These are phyloP conservation scores for Nilaparvata lugens DNA, from an alignment of 1,140 invertebrate species.

Conservation along the genomic window DNA sequence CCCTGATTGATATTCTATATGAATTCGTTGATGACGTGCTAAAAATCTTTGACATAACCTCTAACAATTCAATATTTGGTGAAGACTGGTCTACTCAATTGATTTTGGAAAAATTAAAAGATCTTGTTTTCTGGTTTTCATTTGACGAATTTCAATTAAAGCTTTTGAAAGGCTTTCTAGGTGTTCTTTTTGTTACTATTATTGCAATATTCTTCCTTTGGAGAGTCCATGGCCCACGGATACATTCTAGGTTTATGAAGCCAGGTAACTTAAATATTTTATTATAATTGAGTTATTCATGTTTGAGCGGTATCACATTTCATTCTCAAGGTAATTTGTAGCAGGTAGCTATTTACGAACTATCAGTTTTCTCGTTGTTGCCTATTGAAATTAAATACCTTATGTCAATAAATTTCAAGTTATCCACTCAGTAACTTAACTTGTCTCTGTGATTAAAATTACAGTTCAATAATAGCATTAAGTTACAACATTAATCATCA, in stretches of 20 bases:
- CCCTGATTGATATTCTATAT: background rate
- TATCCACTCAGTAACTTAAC: too few relatives aligned
- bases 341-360: too few relatives aligned
- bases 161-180: background rate
- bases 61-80: background rate
- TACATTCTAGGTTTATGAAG: background rate
- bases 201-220: background rate
- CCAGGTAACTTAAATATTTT: background rate
- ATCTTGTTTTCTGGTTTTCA: background rate
- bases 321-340: too few relatives aligned
- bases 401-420: too few relatives aligned
- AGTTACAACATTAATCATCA: too few relatives aligned
- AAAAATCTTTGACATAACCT: background rate
- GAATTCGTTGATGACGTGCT: background rate
- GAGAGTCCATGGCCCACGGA: background rate
- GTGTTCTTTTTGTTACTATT: background rate
- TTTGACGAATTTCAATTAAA: constrained; percentile 1
- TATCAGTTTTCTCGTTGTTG: too few relatives aligned
- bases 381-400: too few relatives aligned
- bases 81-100: background rate
- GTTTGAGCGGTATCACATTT: too few relatives aligned
- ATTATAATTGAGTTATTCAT: background rate
- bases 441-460: too few relatives aligned
- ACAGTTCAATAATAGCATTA: too few relatives aligned
- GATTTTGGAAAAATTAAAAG: background rate